Percentiles rank a stretch among this genome's conserved stretches.
Evolutionary conservation across 2,797 vertebrate genomes (phyloP).

Genomic region (Sebastolobus altivelis): DNA sequence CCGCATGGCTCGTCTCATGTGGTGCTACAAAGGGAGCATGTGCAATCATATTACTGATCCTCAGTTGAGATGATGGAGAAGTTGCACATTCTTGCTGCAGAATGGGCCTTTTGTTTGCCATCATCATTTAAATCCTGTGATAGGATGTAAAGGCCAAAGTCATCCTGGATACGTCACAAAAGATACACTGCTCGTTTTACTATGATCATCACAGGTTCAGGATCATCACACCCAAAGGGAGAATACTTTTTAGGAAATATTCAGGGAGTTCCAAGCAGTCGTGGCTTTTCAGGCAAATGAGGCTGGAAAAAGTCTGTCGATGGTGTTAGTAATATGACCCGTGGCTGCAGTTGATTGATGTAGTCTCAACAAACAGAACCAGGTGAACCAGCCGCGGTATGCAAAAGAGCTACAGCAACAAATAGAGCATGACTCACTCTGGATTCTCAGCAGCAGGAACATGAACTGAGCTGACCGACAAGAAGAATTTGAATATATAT

Average conservation of each 20-base stretch:
- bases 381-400: slow-evolving; percentile 9
- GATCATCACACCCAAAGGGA: neutral
- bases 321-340: neutral
- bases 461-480: neutral
- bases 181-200: neutral
- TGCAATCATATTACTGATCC: slow-evolving; percentile 25
- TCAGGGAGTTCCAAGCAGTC: neutral
- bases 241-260: neutral
- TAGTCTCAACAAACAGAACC: slow-evolving; percentile 10
- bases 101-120: slow-evolving; percentile 42
- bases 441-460: neutral
- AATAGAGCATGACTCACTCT: neutral
- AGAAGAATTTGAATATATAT: neutral
- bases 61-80: neutral
- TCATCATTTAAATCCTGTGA: slow-evolving; percentile 31
- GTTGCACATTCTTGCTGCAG: slow-evolving; percentile 4
- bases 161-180: neutral
- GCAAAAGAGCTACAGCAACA: slow-evolving; percentile 16
- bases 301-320: neutral
- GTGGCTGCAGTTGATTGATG: neutral
- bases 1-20: slow-evolving; percentile 19
- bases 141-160: neutral
- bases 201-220: neutral
- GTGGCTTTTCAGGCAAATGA: neutral
- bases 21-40: slow-evolving; percentile 2